Evolutionary conservation across 1,140 invertebrate species (phyloP).

Genomic region (Bombus waltoni): DNA sequence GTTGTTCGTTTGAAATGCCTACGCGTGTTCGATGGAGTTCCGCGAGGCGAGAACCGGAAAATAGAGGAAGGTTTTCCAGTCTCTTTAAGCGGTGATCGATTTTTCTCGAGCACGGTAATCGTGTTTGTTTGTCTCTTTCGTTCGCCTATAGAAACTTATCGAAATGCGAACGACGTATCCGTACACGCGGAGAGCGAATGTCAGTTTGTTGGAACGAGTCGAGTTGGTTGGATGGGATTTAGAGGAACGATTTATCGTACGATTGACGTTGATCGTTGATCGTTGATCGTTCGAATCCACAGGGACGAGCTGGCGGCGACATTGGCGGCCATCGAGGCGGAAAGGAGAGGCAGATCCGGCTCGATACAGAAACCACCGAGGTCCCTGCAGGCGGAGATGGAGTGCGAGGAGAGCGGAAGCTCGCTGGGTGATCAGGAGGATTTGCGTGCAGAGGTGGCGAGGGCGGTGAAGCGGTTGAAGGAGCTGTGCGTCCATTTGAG

Average conservation of each 20-base stretch:
- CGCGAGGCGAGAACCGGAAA: not conserved
- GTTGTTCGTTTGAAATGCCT: not conserved
- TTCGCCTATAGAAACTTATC: not conserved
- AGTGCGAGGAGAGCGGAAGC: slow-evolving; percentile 85
- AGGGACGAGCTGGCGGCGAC: slow-evolving; percentile 79
- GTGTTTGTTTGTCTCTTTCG: not conserved
- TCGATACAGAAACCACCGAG: slow-evolving; percentile 80
- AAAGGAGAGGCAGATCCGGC: slow-evolving; percentile 74
- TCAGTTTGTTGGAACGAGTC: not conserved
- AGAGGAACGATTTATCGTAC: not conserved
- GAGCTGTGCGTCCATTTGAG: slow-evolving; percentile 88
- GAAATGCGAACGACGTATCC: not conserved
- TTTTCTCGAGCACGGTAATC: slow-evolving; percentile 3
- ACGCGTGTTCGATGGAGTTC: not conserved
- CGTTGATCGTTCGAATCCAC: not conserved
- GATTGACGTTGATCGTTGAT: slow-evolving; percentile 7
- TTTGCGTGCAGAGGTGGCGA: slow-evolving; percentile 85
- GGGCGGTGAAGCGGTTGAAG: slow-evolving; percentile 86
- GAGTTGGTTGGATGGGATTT: not conserved
- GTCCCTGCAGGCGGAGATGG: slow-evolving; percentile 90
- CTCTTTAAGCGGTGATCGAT: not conserved
- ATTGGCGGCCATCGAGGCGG: slow-evolving; percentile 73
- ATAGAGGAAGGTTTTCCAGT: not conserved
- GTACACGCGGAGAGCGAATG: not conserved
- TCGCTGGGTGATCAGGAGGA: slow-evolving; percentile 85